Evolutionary conservation across 2,113 vertebrate genomes (phyloP), one percentile per base, ranked within the genome.

Genomic region (Podilymbus podiceps): DNA sequence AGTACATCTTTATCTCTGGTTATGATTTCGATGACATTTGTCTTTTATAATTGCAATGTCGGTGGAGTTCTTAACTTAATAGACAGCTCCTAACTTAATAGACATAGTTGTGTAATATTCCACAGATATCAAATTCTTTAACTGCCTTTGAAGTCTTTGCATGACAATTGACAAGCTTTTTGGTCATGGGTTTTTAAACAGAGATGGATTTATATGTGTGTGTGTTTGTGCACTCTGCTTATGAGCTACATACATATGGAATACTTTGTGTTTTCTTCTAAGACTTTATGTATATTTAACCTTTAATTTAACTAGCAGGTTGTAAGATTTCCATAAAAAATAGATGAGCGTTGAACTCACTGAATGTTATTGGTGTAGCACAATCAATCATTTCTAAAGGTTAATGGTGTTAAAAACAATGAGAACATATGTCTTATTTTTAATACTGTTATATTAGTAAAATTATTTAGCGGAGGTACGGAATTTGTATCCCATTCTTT

Each of bases 251-350:
- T 96, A 92, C 86, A 78, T 95, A 92, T 87, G 84, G 94, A 97
- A 98, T 96, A 96, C 88, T 96, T 96, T 90, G 60, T 94, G 69
- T 97, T 97, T 98, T 98, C 93, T 97, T 98, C 94, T 96, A 97
- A 98, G 98, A 97, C 92, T 98, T 98, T 98, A 98, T 98, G 97
- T 98, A 97, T 98, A 98, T 98, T 98, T 98, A 98, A 98, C 98
- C 97, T 98, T 98, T 98, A 98, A 97, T 98, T 98, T 98, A 98
- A 98, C 98, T 98, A 98, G 95, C 97, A 98, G 93, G 97, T 98
- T 98, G 95, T 97, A 96, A 97, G 95, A 98, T 98, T 98, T 98
- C 97, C 98, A 98, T 98, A 97, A 98, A 98, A 98, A 98, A 98
- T 98, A 98, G 97, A 98, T 98, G 95, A 98, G 97, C 97, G 98